phyloP scores from a whole-genome alignment of 2,888 invertebrate species.

The Oeneis ivallda region DNA sequence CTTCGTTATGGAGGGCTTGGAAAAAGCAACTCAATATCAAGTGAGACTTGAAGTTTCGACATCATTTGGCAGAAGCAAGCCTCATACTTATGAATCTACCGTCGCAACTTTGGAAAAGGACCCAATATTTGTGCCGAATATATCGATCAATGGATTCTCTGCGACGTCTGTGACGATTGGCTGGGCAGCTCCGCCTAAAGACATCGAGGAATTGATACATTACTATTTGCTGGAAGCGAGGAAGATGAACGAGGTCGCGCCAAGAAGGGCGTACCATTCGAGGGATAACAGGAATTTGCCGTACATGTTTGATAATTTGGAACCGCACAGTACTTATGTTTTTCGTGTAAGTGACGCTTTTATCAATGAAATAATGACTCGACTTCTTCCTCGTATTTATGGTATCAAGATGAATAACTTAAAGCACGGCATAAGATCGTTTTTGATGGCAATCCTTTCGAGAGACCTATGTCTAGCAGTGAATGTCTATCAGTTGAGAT shows the following conservation, averaged over 20 bases:
- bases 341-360: conserved; percentile 82
- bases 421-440: too few species aligned
- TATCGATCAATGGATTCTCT: conserved; percentile 86
- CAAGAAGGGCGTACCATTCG: conserved; percentile 84
- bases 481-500: too few species aligned
- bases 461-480: too few species aligned
- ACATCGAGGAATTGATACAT: conserved; percentile 86
- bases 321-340: conserved; percentile 89
- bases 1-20: conserved; percentile 85
- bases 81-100: conserved; percentile 74
- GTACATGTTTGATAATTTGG: conserved; percentile 89
- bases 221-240: conserved; percentile 87
- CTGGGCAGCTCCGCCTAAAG: conserved; percentile 86
- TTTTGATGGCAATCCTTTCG: too few species aligned
- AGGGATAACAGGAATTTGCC: conserved; percentile 85
- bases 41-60: conserved; percentile 86
- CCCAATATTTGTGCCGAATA: conserved; percentile 89
- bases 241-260: conserved; percentile 76
- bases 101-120: conserved; percentile 85
- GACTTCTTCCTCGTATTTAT: too few species aligned
- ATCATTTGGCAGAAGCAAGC: conserved; percentile 81
- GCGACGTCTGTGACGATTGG: conserved; percentile 90
- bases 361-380: background rate
- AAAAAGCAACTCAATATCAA: conserved; percentile 84
- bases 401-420: too few species aligned